Percentiles rank a stretch among this genome's conserved stretches.
These are phyloP conservation scores for Protonibea diacanthus DNA, from an alignment of 2,797 vertebrate species.

Conservation along the genomic window DNA sequence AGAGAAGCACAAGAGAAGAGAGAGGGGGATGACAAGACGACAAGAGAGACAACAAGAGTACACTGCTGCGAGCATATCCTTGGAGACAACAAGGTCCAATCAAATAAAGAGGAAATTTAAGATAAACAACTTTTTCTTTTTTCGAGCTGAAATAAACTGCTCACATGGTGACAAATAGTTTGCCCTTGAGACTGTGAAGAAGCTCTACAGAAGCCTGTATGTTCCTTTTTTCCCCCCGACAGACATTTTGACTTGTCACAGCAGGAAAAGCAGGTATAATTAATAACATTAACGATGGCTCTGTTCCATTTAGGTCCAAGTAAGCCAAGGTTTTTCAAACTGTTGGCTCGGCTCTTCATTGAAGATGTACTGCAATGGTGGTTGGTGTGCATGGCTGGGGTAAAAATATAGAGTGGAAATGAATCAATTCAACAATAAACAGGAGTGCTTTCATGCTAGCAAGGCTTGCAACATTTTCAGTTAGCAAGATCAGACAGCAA, in stretches of 20 bases:
- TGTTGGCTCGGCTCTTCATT: neutral
- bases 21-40: constrained; percentile 53
- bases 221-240: neutral
- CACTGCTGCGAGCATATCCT: constrained; percentile 29
- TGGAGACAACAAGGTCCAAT: constrained; percentile 41
- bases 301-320: neutral
- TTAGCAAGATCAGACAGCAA: neutral
- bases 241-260: constrained; percentile 6
- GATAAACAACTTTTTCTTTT: constrained; percentile 26
- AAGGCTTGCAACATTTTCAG: neutral
- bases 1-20: constrained; percentile 40
- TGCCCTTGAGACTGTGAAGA: constrained; percentile 33
- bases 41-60: constrained; percentile 63
- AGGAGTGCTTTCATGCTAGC: neutral
- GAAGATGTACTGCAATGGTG: neutral
- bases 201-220: neutral
- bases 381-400: too few relatives aligned
- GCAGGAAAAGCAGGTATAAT: neutral
- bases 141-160: constrained; percentile 18
- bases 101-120: constrained; percentile 23
- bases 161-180: constrained; percentile 9
- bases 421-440: neutral
- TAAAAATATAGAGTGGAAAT: neutral
- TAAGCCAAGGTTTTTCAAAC: neutral
- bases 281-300: neutral